Percentiles rank a stretch among this genome's conserved stretches.
phyloP scores from a whole-genome alignment of 2,113 vertebrate genomes.

The Neomonachus schauinslandi region DNA sequence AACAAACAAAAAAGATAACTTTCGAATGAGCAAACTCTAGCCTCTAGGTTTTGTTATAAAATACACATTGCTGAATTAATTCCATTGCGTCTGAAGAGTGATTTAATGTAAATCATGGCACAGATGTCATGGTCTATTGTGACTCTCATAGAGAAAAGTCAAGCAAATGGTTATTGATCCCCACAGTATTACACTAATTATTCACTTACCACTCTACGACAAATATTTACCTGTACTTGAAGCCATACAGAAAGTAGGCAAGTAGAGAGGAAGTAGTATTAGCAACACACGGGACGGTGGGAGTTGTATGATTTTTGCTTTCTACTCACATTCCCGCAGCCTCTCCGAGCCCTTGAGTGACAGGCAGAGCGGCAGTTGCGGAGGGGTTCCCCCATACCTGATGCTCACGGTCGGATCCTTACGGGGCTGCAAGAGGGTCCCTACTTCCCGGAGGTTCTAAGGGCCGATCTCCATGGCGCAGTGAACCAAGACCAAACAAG shows the following conservation, averaged over 20 bases:
- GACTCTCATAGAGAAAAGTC: neutral
- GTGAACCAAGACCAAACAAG: slow-evolving; percentile 11
- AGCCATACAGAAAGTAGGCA: neutral
- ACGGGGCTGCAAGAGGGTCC: rapidly evolving
- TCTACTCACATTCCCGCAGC: neutral
- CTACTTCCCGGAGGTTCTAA: neutral
- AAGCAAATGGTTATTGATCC: neutral
- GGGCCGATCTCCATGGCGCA: neutral
- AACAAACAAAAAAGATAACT: slow-evolving; percentile 17
- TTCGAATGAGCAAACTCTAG: neutral
- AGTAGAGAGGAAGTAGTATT: neutral
- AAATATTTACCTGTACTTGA: neutral
- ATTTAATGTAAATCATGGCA: slow-evolving; percentile 42
- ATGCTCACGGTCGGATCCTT: neutral
- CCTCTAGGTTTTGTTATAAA: slow-evolving; percentile 23
- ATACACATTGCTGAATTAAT: slow-evolving; percentile 62
- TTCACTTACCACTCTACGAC: neutral
- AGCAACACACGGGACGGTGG: rapidly evolving
- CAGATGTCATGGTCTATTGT: neutral
- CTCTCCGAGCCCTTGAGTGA: neutral
- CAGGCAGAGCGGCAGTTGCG: too few species aligned
- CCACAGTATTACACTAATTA: neutral
- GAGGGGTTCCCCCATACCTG: neutral
- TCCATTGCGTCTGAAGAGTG: neutral
- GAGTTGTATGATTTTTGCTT: neutral